Base-by-base conservation (phyloP, 2,888 invertebrate genomes). In the Miltochrista miniata region DNA sequence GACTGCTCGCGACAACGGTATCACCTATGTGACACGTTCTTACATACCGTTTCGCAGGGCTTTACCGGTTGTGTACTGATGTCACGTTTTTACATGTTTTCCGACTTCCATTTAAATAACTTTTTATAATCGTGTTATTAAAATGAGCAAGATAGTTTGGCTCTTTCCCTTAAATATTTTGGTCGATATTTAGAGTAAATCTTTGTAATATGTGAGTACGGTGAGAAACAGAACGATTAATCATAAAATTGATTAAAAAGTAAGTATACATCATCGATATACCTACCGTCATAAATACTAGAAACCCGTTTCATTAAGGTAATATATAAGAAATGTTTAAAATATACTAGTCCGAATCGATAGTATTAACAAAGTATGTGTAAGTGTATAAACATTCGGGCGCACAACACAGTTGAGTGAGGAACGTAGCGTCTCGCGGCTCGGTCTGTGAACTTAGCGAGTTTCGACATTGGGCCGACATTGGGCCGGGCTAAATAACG, bases 381-480 rank as follows among this genome's bases (percentile, higher is more conserved):
- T 62, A 47, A 56, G 53, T 54, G 68, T 79, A 81, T 74, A 81
- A 83, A 81, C 82, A 80, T 79, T 83, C 72, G 82, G 82, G 78
- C 72, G 81, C 82, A 79, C 74, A 81, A 79, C 77, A 76, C 75
- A 79, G 75, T 67, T 75, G 79, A 69, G 79, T 76, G 76, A 82
- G 82, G 81, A 83, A 81, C 83, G 81, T 68, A 62, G 56, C 73
- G 73, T 70, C 82, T 68, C 79, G 80, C 79, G 67, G 72, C 79
- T 74, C 72, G 89, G 90, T 88, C 87, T 83, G 74, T 87, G 89
- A 88, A 89, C 90, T 83, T 84, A 59, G 56, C 75, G 79, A 78
- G 81, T 76, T 78, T 83, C 88, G 90, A 90, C 90, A 88, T 91
- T 90, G 90, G 76, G 81, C 77, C 87, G 90, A 83, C 90, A 87